phyloP scores from a whole-genome alignment of 1,140 invertebrate species.

The Gryon sp. region DNA sequence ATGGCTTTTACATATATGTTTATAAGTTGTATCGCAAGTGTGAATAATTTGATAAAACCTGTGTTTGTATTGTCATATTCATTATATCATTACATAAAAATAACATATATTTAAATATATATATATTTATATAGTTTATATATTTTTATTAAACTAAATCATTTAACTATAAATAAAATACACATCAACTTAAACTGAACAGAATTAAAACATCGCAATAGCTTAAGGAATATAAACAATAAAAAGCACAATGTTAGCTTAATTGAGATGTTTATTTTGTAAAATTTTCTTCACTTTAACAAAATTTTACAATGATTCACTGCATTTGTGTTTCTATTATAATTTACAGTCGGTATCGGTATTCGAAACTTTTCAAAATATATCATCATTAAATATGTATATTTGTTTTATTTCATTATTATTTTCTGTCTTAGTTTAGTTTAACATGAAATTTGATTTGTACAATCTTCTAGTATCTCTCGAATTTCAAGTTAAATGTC shows the following conservation, averaged over 20 bases:
- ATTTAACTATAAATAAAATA: too few relatives aligned
- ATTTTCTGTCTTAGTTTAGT: too few relatives aligned
- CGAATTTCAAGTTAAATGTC: conserved; percentile 22
- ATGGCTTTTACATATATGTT: too few relatives aligned
- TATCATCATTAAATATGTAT: conserved; percentile 42
- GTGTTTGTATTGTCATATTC: too few relatives aligned
- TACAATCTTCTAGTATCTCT: conserved; percentile 16
- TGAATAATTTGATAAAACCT: too few relatives aligned
- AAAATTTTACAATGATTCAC: conserved; percentile 51
- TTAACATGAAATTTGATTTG: conserved; percentile 39
- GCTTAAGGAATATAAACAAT: not conserved
- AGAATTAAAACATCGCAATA: not conserved
- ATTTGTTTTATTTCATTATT: not conserved
- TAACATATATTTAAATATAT: too few relatives aligned
- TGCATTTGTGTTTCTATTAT: conserved; percentile 21
- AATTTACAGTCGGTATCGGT: conserved; percentile 40
- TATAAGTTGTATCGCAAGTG: too few relatives aligned
- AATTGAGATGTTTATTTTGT: conserved; percentile 50
- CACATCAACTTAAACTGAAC: too few relatives aligned
- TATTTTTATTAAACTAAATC: too few relatives aligned
- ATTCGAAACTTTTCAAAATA: conserved; percentile 48
- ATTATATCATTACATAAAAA: too few relatives aligned
- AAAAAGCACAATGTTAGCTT: too few relatives aligned
- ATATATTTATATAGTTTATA: too few relatives aligned
- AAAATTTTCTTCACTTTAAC: conserved; percentile 50